Evolutionary conservation across 1,140 invertebrate species (phyloP).

Genomic region (Metopolophium dirhodum): DNA sequence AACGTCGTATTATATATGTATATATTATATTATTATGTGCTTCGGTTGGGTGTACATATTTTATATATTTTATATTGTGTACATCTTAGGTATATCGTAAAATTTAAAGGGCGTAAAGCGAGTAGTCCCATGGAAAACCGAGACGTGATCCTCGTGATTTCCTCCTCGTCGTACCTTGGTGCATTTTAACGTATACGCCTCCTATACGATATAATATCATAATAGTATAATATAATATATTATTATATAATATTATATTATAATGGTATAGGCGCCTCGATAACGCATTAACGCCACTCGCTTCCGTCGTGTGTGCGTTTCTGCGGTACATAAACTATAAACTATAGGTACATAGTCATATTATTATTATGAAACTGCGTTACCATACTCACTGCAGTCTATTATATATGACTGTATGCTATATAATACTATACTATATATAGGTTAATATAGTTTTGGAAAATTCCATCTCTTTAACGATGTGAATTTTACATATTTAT

Average conservation of each 20-base stretch:
- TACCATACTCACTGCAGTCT: neutral
- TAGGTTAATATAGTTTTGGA: neutral
- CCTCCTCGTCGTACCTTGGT: neutral
- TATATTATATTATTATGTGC: neutral
- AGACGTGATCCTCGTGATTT: neutral
- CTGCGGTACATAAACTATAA: neutral
- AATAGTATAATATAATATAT: neutral
- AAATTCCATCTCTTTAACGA: neutral
- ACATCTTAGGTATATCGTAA: no score
- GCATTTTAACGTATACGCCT: neutral
- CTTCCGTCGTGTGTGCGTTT: neutral
- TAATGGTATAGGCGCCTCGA: neutral
- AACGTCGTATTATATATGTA: neutral
- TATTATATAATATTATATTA: neutral
- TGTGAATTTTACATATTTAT: neutral
- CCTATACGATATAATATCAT: no score
- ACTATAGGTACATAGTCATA: neutral
- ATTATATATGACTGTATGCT: neutral
- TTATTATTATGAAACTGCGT: neutral
- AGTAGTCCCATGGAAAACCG: neutral
- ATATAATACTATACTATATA: no score
- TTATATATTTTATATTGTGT: no score
- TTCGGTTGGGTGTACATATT: neutral
- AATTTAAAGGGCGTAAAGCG: neutral
- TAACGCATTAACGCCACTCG: neutral